Base-by-base conservation (phyloP, 2,888 invertebrate species). In the Hipparchia semele region DNA sequence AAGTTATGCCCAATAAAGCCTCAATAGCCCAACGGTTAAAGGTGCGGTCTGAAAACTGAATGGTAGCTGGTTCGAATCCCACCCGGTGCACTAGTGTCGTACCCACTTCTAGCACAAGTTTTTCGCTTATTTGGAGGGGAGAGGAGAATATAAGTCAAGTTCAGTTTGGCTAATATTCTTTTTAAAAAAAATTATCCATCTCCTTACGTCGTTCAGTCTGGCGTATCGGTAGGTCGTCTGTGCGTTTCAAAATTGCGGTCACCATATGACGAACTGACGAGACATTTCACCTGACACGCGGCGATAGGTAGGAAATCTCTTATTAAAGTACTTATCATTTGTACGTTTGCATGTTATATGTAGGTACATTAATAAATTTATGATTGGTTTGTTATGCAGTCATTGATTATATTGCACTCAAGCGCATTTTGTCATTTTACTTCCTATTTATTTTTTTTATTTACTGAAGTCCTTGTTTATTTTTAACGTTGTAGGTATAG, bases 241-340 rank as follows among this genome's bases (percentile, higher is more conserved):
- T 7, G 64, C 60, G 65, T 73, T 74, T 73, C 74, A 76, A 75
- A 73, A 76, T 71, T 72, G 58, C 69, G 23, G 23, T 23, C 23
- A 23, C 23, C 23, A 76, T 39, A 74, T 74, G 74, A 73, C 75
- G 75, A 23, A 23, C 23, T 78, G 74, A 73, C 79, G 70, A 77
- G 78, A 77, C 73, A 76, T 75, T 76, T 89, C 86, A 88, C 85
- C 86, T 87, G 86, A 87, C 87, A 83, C 77, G 80, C 70, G 72
- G 69, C 74, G 78, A 76, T 77, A 72, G 75, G 76, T 78, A 86
- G 87, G 85, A 88, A 87, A 82, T 84, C 82, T 78, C 82, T 79
- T 81, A 88, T 89, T 88, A 89, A 83, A 86, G 79, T 79, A 46
- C 46, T 6, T 46, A 80, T 80, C 84, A 86, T 88, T 86, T 87